phyloP scores from a whole-genome alignment of 2,113 vertebrate species.

The Malaclemys terrapin region DNA sequence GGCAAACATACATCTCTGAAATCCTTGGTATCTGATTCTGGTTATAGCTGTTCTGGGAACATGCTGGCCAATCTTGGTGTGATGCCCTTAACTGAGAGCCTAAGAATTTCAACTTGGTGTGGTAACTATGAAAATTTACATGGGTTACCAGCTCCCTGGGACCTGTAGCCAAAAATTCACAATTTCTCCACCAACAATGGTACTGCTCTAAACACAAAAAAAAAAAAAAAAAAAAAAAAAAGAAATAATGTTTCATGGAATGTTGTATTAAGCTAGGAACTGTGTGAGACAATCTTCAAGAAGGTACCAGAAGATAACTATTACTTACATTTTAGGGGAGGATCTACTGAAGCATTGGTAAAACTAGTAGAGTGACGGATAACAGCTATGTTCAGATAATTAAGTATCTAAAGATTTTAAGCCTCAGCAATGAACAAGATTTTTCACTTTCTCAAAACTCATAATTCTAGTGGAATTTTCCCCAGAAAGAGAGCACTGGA shows the following conservation, averaged over 20 bases:
- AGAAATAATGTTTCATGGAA: neutral
- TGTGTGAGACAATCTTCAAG: neutral
- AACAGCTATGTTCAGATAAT: neutral
- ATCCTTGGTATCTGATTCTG: constrained; percentile 79
- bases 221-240: neutral
- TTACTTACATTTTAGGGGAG: accelerated
- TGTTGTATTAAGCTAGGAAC: neutral
- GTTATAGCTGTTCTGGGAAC: constrained; percentile 75
- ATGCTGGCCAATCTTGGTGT: constrained; percentile 71
- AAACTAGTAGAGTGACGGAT: neutral
- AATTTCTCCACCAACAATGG: constrained; percentile 78
- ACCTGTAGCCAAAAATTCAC: constrained; percentile 79
- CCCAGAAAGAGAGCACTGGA: neutral
- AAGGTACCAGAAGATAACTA: neutral
- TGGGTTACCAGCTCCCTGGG: constrained; percentile 72
- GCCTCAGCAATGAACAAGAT: neutral
- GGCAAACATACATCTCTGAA: constrained; percentile 73
- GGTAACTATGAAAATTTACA: constrained; percentile 81
- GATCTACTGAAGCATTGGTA: neutral
- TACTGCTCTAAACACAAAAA: constrained; percentile 68
- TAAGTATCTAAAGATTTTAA: neutral
- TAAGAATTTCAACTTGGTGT: constrained; percentile 79
- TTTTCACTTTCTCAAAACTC: neutral
- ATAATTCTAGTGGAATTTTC: neutral
- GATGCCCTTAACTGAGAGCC: constrained; percentile 72